Evolutionary conservation across 2,888 invertebrate genomes (phyloP).

Genomic region (Drosophila siamana): DNA sequence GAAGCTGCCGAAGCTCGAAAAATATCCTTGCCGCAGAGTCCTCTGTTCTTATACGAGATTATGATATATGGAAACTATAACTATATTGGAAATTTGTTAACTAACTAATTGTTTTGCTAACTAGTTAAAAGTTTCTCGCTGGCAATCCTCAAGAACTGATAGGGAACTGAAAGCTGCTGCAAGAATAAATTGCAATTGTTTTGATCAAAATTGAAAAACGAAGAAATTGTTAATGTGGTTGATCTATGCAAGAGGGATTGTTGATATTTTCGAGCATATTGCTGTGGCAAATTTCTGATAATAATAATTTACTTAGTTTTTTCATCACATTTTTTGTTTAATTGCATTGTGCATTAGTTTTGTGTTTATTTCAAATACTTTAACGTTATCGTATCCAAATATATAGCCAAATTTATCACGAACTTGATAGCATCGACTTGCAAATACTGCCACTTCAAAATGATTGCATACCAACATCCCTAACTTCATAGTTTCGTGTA

Average conservation of each 20-base stretch:
- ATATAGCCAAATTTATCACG: no score
- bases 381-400: no score
- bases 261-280: neutral
- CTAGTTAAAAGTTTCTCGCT: constrained; percentile 10
- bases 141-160: neutral
- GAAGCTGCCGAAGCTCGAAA: constrained; percentile 24
- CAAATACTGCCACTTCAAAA: neutral
- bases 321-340: neutral
- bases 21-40: constrained; percentile 24
- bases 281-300: neutral
- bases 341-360: neutral
- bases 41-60: neutral
- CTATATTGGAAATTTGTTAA: constrained; percentile 4
- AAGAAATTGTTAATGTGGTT: neutral
- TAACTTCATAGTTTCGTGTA: constrained; percentile 9
- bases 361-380: neutral
- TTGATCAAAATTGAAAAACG: constrained; percentile 23
- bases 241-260: neutral
- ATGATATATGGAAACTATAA: constrained; percentile 12
- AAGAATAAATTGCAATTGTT: constrained; percentile 35
- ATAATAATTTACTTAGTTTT: neutral
- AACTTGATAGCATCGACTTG: neutral
- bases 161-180: neutral
- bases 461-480: neutral
- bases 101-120: constrained; percentile 10